phyloP scores from a whole-genome alignment of 2,797 vertebrate species.

The Lepidocolaptes lacrymiger region DNA sequence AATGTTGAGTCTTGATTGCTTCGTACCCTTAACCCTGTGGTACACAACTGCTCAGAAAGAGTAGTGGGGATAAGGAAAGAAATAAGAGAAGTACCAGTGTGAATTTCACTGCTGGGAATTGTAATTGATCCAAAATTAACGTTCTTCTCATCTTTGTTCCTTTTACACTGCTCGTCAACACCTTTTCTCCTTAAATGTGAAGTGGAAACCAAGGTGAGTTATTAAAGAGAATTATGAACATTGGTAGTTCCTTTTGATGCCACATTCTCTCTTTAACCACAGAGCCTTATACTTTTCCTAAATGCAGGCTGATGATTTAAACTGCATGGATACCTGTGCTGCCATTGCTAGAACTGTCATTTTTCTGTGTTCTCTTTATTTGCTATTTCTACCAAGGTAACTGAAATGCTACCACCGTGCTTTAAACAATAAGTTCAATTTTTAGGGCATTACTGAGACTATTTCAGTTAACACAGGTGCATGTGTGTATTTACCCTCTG shows the following conservation, averaged over 20 bases:
- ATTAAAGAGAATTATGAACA: neutral
- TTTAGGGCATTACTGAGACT: neutral
- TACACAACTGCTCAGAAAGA: neutral
- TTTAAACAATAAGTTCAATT: neutral
- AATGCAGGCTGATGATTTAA: neutral
- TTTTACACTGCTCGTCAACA: neutral
- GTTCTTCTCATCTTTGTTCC: conserved; percentile 28
- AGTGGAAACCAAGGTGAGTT: conserved; percentile 75
- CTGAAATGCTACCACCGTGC: neutral
- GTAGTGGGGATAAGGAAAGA: neutral
- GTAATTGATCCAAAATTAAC: conserved; percentile 50
- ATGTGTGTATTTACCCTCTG: neutral
- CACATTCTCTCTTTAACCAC: neutral
- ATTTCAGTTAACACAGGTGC: neutral
- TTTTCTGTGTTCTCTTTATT: neutral
- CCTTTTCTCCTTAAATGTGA: conserved; percentile 13
- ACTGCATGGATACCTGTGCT: neutral
- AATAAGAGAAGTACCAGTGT: neutral
- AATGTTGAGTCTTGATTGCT: neutral
- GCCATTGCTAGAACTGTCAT: neutral
- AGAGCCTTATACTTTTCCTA: neutral
- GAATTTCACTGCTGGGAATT: neutral
- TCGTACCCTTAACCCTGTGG: neutral
- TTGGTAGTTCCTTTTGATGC: neutral
- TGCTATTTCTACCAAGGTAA: neutral